A percentile compares a stretch with the other conserved stretches of the same genome.
Conservation (phyloP, 2,113 vertebrate species). For the Megatriorchis doriae region DNA sequence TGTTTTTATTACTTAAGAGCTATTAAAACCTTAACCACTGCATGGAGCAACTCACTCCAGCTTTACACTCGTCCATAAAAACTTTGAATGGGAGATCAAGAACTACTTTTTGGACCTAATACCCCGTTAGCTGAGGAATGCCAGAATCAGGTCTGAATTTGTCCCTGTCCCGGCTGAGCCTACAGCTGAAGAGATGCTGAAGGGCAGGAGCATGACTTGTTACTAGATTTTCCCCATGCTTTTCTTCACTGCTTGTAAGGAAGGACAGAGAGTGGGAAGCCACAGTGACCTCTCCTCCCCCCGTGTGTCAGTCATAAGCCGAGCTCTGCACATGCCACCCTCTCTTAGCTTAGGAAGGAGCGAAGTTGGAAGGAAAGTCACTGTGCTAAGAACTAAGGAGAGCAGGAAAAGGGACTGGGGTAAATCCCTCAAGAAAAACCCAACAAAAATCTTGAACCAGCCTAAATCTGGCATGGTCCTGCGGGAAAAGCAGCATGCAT, state of each 20-base stretch:
- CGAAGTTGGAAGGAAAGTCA: not conserved
- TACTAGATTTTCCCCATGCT: not conserved
- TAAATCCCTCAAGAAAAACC: not conserved
- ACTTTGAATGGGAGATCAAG: not conserved
- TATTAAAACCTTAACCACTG: slow-evolving; percentile 56
- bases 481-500: accelerated
- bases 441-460: not conserved
- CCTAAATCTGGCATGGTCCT: not conserved
- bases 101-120: not conserved
- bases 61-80: slow-evolving; percentile 37
- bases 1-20: slow-evolving; percentile 48
- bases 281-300: not conserved
- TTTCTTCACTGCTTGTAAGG: not conserved
- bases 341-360: not conserved
- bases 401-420: not conserved
- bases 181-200: not conserved
- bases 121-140: not conserved
- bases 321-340: not conserved
- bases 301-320: accelerated
- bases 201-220: not conserved
- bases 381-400: not conserved
- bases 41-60: not conserved
- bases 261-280: not conserved
- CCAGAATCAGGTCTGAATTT: not conserved
- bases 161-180: not conserved